Percentiles rank a stretch among this genome's conserved stretches.
Conservation (phyloP, 1,140 invertebrate genomes). For the Pogonomyrmex barbatus region DNA sequence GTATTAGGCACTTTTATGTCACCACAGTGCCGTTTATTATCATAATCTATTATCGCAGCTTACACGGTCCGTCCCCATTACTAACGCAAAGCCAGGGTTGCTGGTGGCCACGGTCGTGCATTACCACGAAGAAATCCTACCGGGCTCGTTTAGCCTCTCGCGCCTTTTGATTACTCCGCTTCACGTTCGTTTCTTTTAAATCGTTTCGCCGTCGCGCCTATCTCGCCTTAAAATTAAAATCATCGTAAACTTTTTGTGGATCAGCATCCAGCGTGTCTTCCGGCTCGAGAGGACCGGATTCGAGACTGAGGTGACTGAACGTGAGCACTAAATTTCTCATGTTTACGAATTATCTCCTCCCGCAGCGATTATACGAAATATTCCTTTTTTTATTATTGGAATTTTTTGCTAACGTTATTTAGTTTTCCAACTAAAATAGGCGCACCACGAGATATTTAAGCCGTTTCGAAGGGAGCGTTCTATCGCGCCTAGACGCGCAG, state of each 20-base stretch:
- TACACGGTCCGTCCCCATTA: constrained; percentile 68
- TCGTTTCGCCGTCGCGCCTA: not conserved
- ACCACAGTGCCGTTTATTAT: constrained; percentile 84
- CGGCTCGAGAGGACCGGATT: constrained; percentile 6
- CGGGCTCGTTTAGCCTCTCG: constrained; percentile 57
- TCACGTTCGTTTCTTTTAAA: constrained; percentile 14
- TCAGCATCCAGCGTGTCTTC: not conserved
- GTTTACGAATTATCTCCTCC: not conserved
- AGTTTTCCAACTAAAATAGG: not conserved
- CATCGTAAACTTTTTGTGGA: constrained; percentile 2
- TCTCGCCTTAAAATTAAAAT: constrained; percentile 35
- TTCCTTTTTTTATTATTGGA: not conserved
- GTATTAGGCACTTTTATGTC: constrained; percentile 80
- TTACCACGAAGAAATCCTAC: constrained; percentile 63
- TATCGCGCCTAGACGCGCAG: not conserved
- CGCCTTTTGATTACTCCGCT: constrained; percentile 55
- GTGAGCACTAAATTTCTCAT: not conserved
- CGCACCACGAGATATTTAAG: not conserved
- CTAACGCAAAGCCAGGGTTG: constrained; percentile 62
- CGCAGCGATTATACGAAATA: not conserved
- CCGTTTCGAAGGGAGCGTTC: not conserved
- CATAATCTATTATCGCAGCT: constrained; percentile 84
- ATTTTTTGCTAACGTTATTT: not conserved
- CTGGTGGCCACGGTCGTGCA: not conserved
- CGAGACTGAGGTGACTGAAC: not conserved